phyloP scores from a whole-genome alignment of 2,888 invertebrate species.

The Sisyra terminalis region DNA sequence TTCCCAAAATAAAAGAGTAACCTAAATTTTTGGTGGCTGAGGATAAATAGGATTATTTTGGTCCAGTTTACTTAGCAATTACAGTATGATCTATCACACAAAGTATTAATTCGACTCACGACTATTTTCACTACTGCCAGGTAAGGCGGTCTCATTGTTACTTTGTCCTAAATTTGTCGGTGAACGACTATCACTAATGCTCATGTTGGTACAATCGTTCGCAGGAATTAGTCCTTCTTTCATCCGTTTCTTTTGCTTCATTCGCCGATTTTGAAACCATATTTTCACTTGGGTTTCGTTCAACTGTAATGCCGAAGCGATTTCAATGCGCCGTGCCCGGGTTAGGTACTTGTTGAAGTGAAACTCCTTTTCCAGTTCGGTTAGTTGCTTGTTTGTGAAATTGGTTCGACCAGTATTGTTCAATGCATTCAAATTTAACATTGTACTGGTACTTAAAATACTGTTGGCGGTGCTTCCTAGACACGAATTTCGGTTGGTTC shows the following conservation, averaged over 20 bases:
- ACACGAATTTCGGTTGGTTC: constrained; percentile 21
- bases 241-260: constrained; percentile 96
- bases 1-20: too few species aligned
- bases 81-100: too few species aligned
- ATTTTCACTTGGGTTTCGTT: constrained; percentile 52
- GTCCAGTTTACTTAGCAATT: too few species aligned
- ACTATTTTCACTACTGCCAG: constrained; percentile 52
- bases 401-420: constrained; percentile 92
- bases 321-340: constrained; percentile 90
- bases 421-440: constrained; percentile 27
- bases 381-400: constrained; percentile 98
- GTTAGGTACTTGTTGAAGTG: constrained; percentile 99
- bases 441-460: constrained; percentile 20
- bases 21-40: too few species aligned
- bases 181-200: constrained; percentile 30
- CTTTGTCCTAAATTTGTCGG: constrained; percentile 16
- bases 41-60: too few species aligned
- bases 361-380: constrained; percentile 98
- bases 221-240: constrained; percentile 74
- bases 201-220: constrained; percentile 29
- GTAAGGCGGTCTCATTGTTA: constrained; percentile 16
- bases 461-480: constrained; percentile 29
- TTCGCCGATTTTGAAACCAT: constrained; percentile 96
- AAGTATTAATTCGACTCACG: constrained; percentile 44
- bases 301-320: constrained; percentile 83